Evolutionary conservation across 1,140 invertebrate genomes (phyloP).

Genomic region (Apis cerana): DNA sequence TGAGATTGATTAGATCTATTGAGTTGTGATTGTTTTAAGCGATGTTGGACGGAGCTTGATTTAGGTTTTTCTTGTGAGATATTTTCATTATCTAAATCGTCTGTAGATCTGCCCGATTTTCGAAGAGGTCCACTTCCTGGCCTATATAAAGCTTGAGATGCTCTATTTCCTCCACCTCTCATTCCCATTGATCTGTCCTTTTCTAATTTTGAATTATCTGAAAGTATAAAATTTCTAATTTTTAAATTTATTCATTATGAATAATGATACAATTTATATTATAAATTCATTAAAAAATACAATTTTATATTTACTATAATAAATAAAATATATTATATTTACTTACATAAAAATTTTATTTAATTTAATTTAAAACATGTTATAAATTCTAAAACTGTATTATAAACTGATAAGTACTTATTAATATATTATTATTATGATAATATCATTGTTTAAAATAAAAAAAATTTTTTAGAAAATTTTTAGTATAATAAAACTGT

Average conservation of each 20-base stretch:
- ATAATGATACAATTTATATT: neutral
- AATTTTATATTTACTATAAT: neutral
- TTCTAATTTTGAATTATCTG: slow-evolving; percentile 62
- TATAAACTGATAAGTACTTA: slow-evolving; percentile 1
- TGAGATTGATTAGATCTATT: slow-evolving; percentile 59
- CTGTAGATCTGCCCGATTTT: slow-evolving; percentile 80
- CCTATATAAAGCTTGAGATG: slow-evolving; percentile 82
- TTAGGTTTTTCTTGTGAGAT: slow-evolving; percentile 72
- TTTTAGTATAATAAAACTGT: neutral
- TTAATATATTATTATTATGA: neutral
- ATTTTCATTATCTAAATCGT: slow-evolving; percentile 80
- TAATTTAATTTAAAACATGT: neutral
- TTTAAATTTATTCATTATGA: neutral
- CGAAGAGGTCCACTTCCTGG: slow-evolving; percentile 84
- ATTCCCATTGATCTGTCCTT: slow-evolving; percentile 71
- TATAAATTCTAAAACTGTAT: neutral
- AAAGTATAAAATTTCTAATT: slow-evolving; percentile 12
- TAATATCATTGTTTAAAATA: neutral
- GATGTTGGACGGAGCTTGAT: slow-evolving; percentile 73
- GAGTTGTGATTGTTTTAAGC: slow-evolving; percentile 68
- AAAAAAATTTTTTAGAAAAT: neutral
- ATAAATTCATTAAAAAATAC: neutral
- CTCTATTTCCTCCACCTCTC: slow-evolving; percentile 73
- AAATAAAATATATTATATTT: slow-evolving; percentile 17
- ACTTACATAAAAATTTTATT: slow-evolving; percentile 7